These are phyloP conservation scores for Melanophora roralis DNA, from an alignment of 2,888 invertebrate species.

Conservation along the genomic window DNA sequence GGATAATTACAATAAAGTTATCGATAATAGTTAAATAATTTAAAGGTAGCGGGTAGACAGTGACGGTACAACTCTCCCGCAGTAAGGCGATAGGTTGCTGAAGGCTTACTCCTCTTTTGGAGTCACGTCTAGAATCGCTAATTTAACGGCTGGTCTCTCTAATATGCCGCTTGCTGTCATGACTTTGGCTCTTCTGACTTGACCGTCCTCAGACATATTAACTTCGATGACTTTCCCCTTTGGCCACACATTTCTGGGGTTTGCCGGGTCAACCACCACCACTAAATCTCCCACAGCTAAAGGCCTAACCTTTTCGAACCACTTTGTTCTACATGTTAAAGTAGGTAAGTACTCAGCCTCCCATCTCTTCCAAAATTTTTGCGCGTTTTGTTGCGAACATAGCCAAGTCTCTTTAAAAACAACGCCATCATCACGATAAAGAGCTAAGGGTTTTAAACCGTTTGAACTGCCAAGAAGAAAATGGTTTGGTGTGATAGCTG, in stretches of 20 bases:
- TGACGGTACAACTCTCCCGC: too few species aligned
- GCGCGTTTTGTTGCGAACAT: slow-evolving; percentile 21
- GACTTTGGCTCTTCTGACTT: slow-evolving; percentile 38
- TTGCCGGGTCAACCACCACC: slow-evolving; percentile 36
- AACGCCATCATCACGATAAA: slow-evolving; percentile 1
- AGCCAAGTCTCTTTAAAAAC: slow-evolving; percentile 20
- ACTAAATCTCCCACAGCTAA: slow-evolving; percentile 36
- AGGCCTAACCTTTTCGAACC: slow-evolving; percentile 35
- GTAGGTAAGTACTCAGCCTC: too few species aligned
- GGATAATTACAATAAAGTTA: too few species aligned
- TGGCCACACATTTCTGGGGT: slow-evolving; percentile 60
- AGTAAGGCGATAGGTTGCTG: too few species aligned
- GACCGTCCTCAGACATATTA: slow-evolving; percentile 59
- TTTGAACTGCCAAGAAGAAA: slow-evolving; percentile 40
- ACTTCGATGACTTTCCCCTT: slow-evolving; percentile 55
- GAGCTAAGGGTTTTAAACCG: slow-evolving; percentile 44
- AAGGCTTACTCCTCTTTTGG: slow-evolving; percentile 21
- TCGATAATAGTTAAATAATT: too few species aligned
- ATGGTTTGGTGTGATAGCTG: too few species aligned
- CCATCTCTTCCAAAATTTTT: slow-evolving; percentile 29
- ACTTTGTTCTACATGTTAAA: too few species aligned
- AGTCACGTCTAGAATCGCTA: slow-evolving; percentile 37
- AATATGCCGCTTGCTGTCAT: slow-evolving; percentile 19
- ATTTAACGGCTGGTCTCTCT: slow-evolving; percentile 13
- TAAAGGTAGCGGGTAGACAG: too few species aligned